Base-by-base conservation (phyloP, 2,797 vertebrate species). In the Rhinophrynus dorsalis region DNA sequence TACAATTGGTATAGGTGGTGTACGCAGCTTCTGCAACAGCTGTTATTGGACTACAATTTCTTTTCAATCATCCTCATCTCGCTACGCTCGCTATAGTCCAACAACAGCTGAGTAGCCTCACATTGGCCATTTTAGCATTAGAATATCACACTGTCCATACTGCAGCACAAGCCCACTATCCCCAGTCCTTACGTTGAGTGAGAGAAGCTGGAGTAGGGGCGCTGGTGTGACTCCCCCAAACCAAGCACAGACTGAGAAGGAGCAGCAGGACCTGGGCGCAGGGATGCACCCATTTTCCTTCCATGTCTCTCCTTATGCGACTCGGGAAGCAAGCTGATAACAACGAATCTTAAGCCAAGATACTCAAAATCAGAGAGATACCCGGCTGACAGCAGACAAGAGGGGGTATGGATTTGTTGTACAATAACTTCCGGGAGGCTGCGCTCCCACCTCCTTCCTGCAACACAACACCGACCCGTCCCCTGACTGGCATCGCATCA, bases 361-460 rank as follows among this genome's bases (percentile, higher is more conserved):
- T 30, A 30, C 29, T 30, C n/a, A n/a, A n/a, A n/a, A 24, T 17
- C 23, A 54, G 1, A 44, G n/a, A 11, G 29, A 6, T 15, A n/a
- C 7, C 18, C 13, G 23, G n/a, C 8, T 17, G n/a, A 17, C 2
- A 30, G 12, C 26, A 32, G 15, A 17, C 8, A 11, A 32, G n/a
- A 26, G 20, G 13, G 11, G 9, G 7, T 5, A 23, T 21, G 18
- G 44, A 20, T 20, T 15, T 13, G 7, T 12, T 8, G 6, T 12
- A 20, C 35, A 26, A 29, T 3, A 12, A 47, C 57, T 70, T 63
- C 68, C 58, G 58, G 68, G 38, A 47, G 66, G 33, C 33, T 2
- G 66, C 0, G 23, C 37, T 18, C 2, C 2, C n/a, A 3, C 3
- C 32, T 58, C n/a, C 55, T 48, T 50, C 42, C 66, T 55, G 64